Percentiles rank a stretch among this genome's conserved stretches.
phyloP scores from a whole-genome alignment of 2,113 vertebrate genomes.

The Tetrax tetrax region DNA sequence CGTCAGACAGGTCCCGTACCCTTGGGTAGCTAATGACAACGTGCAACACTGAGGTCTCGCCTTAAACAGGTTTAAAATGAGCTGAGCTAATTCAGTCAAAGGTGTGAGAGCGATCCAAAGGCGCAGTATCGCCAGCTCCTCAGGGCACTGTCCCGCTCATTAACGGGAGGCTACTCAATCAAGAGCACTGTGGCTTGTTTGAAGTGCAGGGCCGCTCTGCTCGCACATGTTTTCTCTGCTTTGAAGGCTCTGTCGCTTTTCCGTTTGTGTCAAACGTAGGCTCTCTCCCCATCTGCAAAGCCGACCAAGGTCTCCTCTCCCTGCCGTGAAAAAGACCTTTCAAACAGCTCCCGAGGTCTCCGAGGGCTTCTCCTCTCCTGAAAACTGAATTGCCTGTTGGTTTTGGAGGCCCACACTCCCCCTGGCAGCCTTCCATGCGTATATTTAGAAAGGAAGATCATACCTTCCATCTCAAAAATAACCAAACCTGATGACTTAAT shows the following conservation, averaged over 20 bases:
- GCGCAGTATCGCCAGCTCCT: not conserved
- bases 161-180: not conserved
- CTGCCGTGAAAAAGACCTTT: not conserved
- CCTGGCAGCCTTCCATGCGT: not conserved
- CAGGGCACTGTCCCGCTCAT: not conserved
- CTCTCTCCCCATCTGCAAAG: not conserved
- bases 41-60: accelerated
- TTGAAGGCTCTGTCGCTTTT: not conserved
- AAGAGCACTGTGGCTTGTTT: not conserved
- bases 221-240: not conserved
- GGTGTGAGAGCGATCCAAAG: not conserved
- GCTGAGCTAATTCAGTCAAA: not conserved
- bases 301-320: not conserved
- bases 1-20: not conserved
- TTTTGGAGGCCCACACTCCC: conserved; percentile 5
- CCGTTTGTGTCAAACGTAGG: accelerated
- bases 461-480: conserved; percentile 52
- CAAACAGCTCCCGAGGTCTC: not conserved
- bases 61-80: not conserved
- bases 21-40: not conserved
- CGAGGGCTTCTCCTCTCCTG: not conserved
- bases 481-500: conserved; percentile 44
- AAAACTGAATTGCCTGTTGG: conserved; percentile 32
- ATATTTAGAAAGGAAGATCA: conserved; percentile 50
- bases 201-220: not conserved